A percentile compares a stretch with the other conserved stretches of the same genome.
Conservation (phyloP, 2,113 vertebrate species). For the Apodemus sylvaticus region DNA sequence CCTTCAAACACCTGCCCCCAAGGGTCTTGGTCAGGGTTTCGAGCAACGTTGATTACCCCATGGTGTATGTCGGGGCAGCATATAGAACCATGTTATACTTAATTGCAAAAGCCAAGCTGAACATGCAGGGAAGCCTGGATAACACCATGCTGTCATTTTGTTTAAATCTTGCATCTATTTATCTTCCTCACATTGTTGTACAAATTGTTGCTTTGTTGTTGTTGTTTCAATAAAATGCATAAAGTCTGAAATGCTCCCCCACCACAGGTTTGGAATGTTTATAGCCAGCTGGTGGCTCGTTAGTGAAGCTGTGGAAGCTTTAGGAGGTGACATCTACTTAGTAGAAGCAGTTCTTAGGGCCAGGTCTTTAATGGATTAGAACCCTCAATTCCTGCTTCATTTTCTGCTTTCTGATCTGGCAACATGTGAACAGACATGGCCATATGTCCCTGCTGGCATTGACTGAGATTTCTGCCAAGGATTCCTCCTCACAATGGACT, state of each 20-base stretch:
- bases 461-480: not conserved
- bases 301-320: not conserved
- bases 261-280: not conserved
- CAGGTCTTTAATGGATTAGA: not conserved
- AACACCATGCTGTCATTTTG: fast-evolving
- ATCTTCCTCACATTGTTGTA: not conserved
- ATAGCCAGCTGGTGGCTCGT: not conserved
- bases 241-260: not conserved
- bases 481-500: not conserved
- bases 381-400: not conserved
- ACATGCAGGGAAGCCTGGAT: no score
- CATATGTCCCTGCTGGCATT: not conserved
- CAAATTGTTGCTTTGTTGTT: not conserved
- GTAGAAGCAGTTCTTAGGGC: not conserved
- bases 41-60: no score
- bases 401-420: not conserved
- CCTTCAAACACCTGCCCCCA: no score
- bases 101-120: fast-evolving
- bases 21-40: no score
- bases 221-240: not conserved
- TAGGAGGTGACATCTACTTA: not conserved
- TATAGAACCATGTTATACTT: fast-evolving
- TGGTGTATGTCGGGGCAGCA: fast-evolving
- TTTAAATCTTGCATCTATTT: not conserved
- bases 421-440: not conserved